Evolutionary conservation across 2,888 invertebrate species (phyloP).

Genomic region (Erynnis tages): DNA sequence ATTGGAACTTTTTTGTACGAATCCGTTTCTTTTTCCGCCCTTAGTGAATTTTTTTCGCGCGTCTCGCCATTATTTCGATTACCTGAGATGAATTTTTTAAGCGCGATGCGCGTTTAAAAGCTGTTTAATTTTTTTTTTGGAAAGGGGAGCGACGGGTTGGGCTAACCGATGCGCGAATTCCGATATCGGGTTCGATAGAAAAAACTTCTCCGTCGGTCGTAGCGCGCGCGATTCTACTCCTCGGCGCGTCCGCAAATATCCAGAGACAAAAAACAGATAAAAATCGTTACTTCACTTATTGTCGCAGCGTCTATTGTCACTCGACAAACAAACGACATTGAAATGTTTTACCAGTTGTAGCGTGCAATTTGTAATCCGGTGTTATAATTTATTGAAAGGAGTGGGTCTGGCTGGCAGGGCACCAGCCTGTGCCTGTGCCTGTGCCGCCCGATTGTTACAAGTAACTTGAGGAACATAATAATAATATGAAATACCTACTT

Average conservation of each 20-base stretch:
- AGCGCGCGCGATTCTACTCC: constrained; percentile 11
- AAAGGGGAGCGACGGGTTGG: constrained; percentile 73
- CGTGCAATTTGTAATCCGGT: constrained; percentile 29
- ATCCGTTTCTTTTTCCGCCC: constrained; percentile 81
- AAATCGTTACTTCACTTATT: constrained; percentile 25
- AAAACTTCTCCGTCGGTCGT: constrained; percentile 39
- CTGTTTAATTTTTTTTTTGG: constrained; percentile 75
- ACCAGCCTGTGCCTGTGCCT: too few relatives aligned
- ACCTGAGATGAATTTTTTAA: constrained; percentile 75
- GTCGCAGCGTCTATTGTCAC: constrained; percentile 19
- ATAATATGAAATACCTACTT: too few relatives aligned
- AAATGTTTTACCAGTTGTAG: constrained; percentile 22
- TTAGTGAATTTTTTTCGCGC: constrained; percentile 79
- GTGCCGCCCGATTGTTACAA: too few relatives aligned
- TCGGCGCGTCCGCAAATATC: constrained; percentile 19
- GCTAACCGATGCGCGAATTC: constrained; percentile 77
- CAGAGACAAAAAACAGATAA: constrained; percentile 22
- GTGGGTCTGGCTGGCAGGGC: background rate
- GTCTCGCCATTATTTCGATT: constrained; percentile 77
- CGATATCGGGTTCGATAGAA: constrained; percentile 67
- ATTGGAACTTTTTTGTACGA: constrained; percentile 73
- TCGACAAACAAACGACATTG: constrained; percentile 14
- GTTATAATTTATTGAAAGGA: constrained; percentile 1
- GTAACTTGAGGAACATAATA: too few relatives aligned
- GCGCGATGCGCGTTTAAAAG: constrained; percentile 75